Conservation (phyloP, 2,888 invertebrate species). For the Reticulitermes lucifugus region DNA sequence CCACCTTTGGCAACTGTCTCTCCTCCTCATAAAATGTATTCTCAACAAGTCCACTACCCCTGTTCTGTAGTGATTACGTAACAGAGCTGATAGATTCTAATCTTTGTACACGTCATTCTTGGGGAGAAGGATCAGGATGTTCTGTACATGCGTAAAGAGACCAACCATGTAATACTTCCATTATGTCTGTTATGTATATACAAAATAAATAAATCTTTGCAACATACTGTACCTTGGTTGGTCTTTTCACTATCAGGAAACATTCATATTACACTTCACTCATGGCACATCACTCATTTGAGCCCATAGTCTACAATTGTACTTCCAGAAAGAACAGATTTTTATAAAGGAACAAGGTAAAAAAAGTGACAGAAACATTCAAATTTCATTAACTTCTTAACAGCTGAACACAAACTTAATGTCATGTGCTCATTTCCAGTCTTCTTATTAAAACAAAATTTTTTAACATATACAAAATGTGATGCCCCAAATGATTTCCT, state of each 20-base stretch:
- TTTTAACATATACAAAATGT: constrained; percentile 45
- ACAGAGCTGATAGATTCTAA: constrained; percentile 41
- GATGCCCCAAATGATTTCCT: constrained; percentile 46
- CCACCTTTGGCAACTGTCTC: constrained; percentile 46
- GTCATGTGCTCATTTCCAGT: constrained; percentile 46
- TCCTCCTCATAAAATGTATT: constrained; percentile 51
- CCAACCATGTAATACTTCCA: constrained; percentile 50
- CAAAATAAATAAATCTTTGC: constrained; percentile 53
- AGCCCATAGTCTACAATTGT: constrained; percentile 42
- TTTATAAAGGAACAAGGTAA: constrained; percentile 31
- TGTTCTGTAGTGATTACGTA: constrained; percentile 27
- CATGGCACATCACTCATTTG: constrained; percentile 38
- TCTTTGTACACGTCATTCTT: constrained; percentile 44
- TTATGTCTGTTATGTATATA: constrained; percentile 49
- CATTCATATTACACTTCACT: constrained; percentile 17
- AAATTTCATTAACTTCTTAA: constrained; percentile 34
- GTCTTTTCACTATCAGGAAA: constrained; percentile 33
- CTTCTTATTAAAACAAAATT: constrained; percentile 45
- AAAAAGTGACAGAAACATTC: constrained; percentile 33
- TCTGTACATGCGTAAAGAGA: constrained; percentile 47
- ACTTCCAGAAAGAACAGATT: constrained; percentile 30
- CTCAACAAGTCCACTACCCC: constrained; percentile 49
- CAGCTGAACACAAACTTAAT: constrained; percentile 32
- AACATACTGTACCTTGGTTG: constrained; percentile 40
- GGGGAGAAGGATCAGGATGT: constrained; percentile 13